Evolutionary conservation across 2,113 vertebrate genomes (phyloP).

Genomic region (Anser brachyrhynchus): DNA sequence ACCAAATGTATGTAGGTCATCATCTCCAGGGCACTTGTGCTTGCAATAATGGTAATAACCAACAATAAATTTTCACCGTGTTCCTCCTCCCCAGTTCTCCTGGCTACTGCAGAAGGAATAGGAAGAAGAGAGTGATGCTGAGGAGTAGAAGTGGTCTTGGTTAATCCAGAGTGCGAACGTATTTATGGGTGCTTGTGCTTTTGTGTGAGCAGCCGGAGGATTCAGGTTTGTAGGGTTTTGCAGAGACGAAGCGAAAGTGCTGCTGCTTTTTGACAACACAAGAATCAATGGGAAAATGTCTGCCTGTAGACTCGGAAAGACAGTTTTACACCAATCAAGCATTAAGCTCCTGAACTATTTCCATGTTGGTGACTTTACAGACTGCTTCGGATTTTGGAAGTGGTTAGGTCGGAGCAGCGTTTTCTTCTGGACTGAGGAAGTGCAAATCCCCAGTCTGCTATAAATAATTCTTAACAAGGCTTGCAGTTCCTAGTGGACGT

Average conservation of each 20-base stretch:
- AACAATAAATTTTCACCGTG: background rate
- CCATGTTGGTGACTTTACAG: background rate
- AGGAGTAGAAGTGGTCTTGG: background rate
- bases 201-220: background rate
- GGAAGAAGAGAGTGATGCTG: background rate
- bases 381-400: background rate
- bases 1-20: background rate
- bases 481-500: background rate
- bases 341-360: background rate
- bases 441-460: background rate
- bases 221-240: background rate
- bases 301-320: background rate
- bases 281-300: background rate
- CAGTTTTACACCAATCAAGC: background rate
- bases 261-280: background rate
- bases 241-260: background rate
- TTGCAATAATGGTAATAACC: background rate
- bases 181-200: background rate
- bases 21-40: background rate
- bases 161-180: background rate
- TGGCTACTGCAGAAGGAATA: background rate
- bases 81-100: fast-evolving
- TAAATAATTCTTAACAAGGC: background rate
- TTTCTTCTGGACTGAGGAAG: background rate
- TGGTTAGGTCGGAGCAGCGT: background rate